Conservation (phyloP, 1,140 invertebrate genomes). For the Colletes latitarsis region DNA sequence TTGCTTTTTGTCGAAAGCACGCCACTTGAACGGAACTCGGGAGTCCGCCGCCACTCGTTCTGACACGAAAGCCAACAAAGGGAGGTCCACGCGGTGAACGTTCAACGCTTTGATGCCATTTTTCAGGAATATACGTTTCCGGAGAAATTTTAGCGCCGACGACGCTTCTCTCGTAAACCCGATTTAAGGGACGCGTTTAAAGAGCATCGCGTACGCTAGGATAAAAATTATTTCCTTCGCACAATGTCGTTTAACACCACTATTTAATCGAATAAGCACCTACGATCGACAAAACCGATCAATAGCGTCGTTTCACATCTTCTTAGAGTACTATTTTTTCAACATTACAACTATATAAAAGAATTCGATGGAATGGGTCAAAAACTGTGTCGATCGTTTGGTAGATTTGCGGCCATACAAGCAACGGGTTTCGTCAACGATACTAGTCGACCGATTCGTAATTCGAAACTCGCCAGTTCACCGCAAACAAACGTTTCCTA, state of each 20-base stretch:
- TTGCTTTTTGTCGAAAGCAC: conserved; percentile 6
- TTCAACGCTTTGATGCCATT: neutral
- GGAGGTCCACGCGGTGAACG: neutral
- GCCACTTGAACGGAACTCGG: neutral
- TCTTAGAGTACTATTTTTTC: too few species aligned
- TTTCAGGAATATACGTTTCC: neutral
- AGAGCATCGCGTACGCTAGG: neutral
- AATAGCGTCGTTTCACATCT: too few species aligned
- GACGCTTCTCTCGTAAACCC: neutral
- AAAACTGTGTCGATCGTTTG: neutral
- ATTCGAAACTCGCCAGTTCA: neutral
- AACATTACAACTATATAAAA: too few species aligned
- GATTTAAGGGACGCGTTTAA: neutral
- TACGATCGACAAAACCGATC: too few species aligned
- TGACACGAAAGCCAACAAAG: neutral
- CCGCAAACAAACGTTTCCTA: neutral
- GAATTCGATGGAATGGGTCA: too few species aligned
- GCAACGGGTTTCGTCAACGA: too few species aligned
- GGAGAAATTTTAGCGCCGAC: neutral
- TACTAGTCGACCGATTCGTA: neutral
- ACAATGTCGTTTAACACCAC: too few species aligned
- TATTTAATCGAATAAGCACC: too few species aligned
- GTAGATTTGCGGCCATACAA: too few species aligned
- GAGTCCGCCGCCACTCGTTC: neutral
- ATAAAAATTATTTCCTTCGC: neutral